These are phyloP conservation scores for Drosophila pallidifrons DNA, from an alignment of 1,140 invertebrate species.

Conservation along the genomic window DNA sequence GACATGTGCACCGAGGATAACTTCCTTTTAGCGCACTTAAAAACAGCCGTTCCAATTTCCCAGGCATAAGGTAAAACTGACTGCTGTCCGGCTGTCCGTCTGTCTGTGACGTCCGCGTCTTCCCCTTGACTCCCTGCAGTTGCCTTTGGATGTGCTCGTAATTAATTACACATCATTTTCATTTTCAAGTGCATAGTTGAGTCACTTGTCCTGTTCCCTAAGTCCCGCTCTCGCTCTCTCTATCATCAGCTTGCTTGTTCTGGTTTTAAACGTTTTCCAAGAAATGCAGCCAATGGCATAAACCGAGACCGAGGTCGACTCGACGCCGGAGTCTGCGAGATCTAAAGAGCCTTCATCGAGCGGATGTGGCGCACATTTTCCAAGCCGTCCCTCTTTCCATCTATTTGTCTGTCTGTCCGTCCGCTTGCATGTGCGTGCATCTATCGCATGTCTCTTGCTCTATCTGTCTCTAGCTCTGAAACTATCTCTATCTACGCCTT, in stretches of 20 bases:
- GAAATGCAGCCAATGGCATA: conserved; percentile 62
- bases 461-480: conserved; percentile 8
- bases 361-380: conserved; percentile 76
- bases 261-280: conserved; percentile 78
- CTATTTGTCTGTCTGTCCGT: conserved; percentile 7
- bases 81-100: conserved; percentile 8
- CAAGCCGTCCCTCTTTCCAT: conserved; percentile 33
- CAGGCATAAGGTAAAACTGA: conserved; percentile 41
- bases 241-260: conserved; percentile 51
- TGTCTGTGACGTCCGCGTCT: not conserved
- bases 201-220: conserved; percentile 31
- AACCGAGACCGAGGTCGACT: conserved; percentile 53
- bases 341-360: conserved; percentile 48
- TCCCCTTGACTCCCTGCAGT: not conserved
- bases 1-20: conserved; percentile 52
- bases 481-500: conserved; percentile 28
- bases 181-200: conserved; percentile 63
- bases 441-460: conserved; percentile 16
- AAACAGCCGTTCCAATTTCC: conserved; percentile 36
- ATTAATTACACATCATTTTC: conserved; percentile 84
- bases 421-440: conserved; percentile 1
- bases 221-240: conserved; percentile 7
- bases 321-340: conserved; percentile 7
- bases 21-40: conserved; percentile 56
- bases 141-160: conserved; percentile 34